These are phyloP conservation scores for Apodemus agrarius DNA, from an alignment of 2,797 vertebrate genomes.

Conservation along the genomic window DNA sequence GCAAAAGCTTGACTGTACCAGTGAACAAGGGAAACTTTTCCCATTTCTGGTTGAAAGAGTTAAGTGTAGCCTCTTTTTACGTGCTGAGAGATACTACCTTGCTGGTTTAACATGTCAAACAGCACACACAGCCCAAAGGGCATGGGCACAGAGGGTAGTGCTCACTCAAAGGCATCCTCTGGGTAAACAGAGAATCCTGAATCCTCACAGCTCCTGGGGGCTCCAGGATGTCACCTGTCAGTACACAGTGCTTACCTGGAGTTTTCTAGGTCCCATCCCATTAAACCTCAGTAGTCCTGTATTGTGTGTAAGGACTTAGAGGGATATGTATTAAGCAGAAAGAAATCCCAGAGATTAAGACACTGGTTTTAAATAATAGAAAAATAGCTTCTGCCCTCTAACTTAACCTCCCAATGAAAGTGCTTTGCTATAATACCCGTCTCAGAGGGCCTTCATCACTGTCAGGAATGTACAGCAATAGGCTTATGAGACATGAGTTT, in stretches of 20 bases:
- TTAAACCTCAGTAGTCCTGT: background rate
- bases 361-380: background rate
- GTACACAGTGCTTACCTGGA: background rate
- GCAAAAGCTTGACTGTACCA: background rate
- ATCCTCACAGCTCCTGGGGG: no score
- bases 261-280: background rate
- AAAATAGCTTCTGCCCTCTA: background rate
- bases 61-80: background rate
- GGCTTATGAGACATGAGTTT: background rate
- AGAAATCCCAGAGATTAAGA: background rate
- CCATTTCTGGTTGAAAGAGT: background rate
- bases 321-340: background rate
- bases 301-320: background rate
- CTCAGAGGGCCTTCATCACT: background rate
- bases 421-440: background rate
- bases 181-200: background rate
- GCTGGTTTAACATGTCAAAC: background rate
- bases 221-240: background rate
- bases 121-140: background rate
- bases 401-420: background rate
- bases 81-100: background rate
- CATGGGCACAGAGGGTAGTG: background rate
- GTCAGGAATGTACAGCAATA: background rate
- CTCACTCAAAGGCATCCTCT: background rate
- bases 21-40: background rate